Conservation (phyloP, 1,140 invertebrate genomes). For the Bacillus rossius region DNA sequence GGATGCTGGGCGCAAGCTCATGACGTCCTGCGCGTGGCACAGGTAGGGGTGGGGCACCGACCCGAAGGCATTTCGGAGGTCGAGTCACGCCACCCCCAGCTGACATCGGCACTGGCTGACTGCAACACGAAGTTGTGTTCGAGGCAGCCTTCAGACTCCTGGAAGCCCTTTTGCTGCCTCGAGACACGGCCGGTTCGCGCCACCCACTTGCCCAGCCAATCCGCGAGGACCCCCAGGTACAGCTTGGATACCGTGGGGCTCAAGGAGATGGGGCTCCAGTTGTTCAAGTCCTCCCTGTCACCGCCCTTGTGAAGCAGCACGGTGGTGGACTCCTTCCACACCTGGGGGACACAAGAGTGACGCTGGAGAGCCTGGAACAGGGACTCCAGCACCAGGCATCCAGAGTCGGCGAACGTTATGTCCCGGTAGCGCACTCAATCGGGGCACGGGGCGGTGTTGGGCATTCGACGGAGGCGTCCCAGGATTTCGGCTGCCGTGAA, state of each 20-base stretch:
- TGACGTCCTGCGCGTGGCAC: neutral
- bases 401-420: neutral
- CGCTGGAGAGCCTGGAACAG: neutral
- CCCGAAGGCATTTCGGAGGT: neutral
- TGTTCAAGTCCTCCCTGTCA: slow-evolving; percentile 9
- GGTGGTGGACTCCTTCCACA: too few relatives aligned
- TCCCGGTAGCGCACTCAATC: neutral
- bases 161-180: slow-evolving; percentile 21
- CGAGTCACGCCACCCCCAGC: slow-evolving; percentile 9
- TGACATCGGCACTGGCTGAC: neutral
- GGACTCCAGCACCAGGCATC: neutral
- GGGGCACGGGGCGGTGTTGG: neutral
- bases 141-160: slow-evolving; percentile 17
- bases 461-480: too few relatives aligned
- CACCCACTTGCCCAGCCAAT: slow-evolving; percentile 6
- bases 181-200: neutral
- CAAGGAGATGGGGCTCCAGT: slow-evolving; percentile 16
- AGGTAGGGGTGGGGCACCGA: slow-evolving; percentile 8
- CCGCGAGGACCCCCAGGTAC: neutral
- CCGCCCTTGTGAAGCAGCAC: too few relatives aligned
- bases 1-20: neutral
- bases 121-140: slow-evolving; percentile 23
- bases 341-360: neutral
- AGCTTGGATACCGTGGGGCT: too few relatives aligned
- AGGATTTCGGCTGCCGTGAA: too few relatives aligned